Base-by-base conservation (phyloP, 1,140 invertebrate genomes). In the Drosophila erecta region DNA sequence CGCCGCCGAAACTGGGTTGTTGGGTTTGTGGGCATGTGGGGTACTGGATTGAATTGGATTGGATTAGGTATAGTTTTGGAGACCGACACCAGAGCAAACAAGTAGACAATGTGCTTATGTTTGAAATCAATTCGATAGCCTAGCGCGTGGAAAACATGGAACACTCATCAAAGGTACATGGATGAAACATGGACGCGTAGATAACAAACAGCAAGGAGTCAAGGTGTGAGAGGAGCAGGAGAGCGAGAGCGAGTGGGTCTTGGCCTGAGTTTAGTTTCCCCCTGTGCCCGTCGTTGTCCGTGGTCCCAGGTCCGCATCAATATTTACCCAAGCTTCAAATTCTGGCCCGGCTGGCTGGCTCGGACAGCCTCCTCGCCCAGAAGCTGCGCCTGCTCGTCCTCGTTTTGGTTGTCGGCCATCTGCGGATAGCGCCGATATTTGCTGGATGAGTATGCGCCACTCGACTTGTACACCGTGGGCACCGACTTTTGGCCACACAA, bases 341-440 rank as follows among this genome's bases (percentile, higher is more conserved):
- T 98, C 93, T 98, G 96, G 93, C 97, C 96, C 94, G 98, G 97
- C 93, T 97, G 97, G 93, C 97, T 96, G 92, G 97, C 95, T 92
- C 97, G 95, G 81, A 97, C 95, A 91, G 96, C 97, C 94, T 99
- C 98, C 94, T 98, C 98, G 92, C 97, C 97, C 89, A 99, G 95
- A 85, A 99, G 95, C 85, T 97, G 97, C 79, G 98, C 96, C 94
- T 97, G 97, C 93, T 99, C 98, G 94, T 99, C 98, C 93, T 97
- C 96, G 90, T 96, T 95, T 92, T 96, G 96, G 92, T 96, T 96
- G 93, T 97, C 96, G 93, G 96, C 96, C 96, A 97, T 97, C 96
- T 97, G 92, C 64, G 78, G 86, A 90, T 89, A 89, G 78, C 91
- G 91, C 79, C 90, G 90, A 87, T 86, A 90, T 90, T 86, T 86